Base-by-base conservation (phyloP, 2,113 vertebrate species). In the Octodon degus region DNA sequence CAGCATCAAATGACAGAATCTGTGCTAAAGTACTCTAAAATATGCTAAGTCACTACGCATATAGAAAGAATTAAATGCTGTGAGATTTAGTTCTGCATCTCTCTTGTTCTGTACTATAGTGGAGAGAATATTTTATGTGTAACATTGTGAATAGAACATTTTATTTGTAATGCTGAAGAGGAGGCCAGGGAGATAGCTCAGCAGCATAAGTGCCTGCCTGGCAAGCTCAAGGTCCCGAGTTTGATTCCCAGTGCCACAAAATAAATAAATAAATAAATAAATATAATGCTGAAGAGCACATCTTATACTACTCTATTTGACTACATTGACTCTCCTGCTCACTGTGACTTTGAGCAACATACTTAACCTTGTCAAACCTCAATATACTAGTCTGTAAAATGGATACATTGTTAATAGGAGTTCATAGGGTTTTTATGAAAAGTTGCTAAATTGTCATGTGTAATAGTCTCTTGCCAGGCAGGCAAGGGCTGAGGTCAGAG, bases 401-500 rank as follows among this genome's bases (percentile, higher is more conserved):
- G 60, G 60, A 60, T 47, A n/a, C 30, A 30, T n/a, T 86, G 55
- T 34, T 79, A 67, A 34, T 88, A 63, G 17, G 70, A 55, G 43
- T 62, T 74, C 47, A 34, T 83, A 34, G 19, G 5, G 13, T 92
- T 89, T n/a, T 92, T 96, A 91, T 37, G 40, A 92, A 86, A 53
- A 62, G 58, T 70, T 74, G 80, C 58, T 94, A 32, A 86, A 43
- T 87, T 93, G 0, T 30, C 83, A 87, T 94, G 98, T 95, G 76
- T 97, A 93, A 43, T 8, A 0, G 58, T 34, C 1, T 82, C 86
- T 97, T 93, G 72, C 34, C 58, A 80, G 91, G 94, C 50, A 86
- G 84, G 96, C 34, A 82, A 89, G 95, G 89, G 95, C 94, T 96
- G 96, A 97, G 74, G 43, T 70, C 85, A 14, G 95, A 91, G 93